These are phyloP conservation scores for Bergia sp. DNA, from an alignment of 92 coral and sea anemone species.

Conservation along the genomic window DNA sequence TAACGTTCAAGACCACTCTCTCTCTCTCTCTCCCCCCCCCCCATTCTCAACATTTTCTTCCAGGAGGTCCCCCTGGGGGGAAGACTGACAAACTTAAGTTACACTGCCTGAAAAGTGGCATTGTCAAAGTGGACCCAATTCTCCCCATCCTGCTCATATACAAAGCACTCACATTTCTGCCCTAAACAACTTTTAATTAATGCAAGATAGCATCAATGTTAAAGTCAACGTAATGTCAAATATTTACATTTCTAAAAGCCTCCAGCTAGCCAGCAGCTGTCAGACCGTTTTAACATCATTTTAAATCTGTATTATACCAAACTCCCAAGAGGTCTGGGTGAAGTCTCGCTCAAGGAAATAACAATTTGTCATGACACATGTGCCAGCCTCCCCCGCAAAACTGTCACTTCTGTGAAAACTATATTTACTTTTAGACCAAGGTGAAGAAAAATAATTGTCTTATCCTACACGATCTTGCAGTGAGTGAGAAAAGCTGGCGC, in stretches of 20 bases:
- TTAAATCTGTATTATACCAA: background rate
- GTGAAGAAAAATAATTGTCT: background rate
- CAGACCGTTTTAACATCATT: background rate
- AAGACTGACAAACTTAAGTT: too few relatives aligned
- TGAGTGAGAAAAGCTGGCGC: background rate
- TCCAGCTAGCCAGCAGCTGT: constrained; percentile 14
- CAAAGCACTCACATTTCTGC: background rate
- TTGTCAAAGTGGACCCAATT: too few relatives aligned
- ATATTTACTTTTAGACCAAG: background rate
- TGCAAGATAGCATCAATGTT: background rate
- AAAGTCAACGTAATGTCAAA: background rate
- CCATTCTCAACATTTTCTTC: too few relatives aligned
- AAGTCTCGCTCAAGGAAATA: background rate
- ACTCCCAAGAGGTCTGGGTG: too few relatives aligned
- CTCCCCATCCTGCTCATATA: too few relatives aligned
- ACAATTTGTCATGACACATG: background rate
- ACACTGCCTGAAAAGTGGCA: too few relatives aligned
- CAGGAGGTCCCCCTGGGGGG: too few relatives aligned
- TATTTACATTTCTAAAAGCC: constrained; percentile 3
- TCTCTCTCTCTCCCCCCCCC: too few relatives aligned
- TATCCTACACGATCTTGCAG: background rate
- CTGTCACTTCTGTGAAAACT: background rate
- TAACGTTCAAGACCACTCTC: too few relatives aligned
- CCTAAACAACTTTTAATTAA: background rate
- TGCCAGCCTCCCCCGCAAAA: background rate